Evolutionary conservation across 2,113 vertebrate species (phyloP).

Genomic region (Antechinus stuartii): DNA sequence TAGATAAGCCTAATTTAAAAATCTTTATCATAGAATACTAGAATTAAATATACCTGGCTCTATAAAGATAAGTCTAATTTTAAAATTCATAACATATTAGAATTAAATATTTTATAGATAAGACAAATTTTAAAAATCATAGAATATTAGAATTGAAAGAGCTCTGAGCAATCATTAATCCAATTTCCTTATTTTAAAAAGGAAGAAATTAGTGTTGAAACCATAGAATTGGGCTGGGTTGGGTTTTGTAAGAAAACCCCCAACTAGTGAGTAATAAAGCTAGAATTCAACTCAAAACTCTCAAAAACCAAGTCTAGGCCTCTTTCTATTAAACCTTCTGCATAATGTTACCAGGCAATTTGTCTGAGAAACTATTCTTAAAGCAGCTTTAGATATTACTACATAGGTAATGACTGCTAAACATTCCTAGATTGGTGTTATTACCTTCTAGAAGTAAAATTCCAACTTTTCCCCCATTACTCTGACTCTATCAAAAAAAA

Average conservation of each 20-base stretch:
- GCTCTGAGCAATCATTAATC: too few species aligned
- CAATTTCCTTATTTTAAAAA: too few species aligned
- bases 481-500: not conserved
- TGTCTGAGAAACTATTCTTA: constrained; percentile 51
- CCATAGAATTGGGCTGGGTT: too few species aligned
- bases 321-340: not conserved
- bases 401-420: constrained; percentile 57
- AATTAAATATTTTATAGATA: too few species aligned
- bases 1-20: too few species aligned
- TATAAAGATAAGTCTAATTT: too few species aligned
- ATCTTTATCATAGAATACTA: too few species aligned
- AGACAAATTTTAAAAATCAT: too few species aligned
- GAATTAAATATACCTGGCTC: too few species aligned
- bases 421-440: constrained; percentile 57
- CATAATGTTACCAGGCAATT: not conserved
- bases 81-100: too few species aligned
- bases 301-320: not conserved
- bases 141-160: too few species aligned
- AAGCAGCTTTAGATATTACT: constrained; percentile 51
- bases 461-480: not conserved
- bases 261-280: not conserved
- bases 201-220: too few species aligned
- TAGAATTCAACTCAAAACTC: not conserved
- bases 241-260: not conserved
- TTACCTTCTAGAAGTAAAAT: constrained; percentile 69